These are phyloP conservation scores for Loris lydekkerianus DNA, from an alignment of 2,797 vertebrate species.

Conservation along the genomic window DNA sequence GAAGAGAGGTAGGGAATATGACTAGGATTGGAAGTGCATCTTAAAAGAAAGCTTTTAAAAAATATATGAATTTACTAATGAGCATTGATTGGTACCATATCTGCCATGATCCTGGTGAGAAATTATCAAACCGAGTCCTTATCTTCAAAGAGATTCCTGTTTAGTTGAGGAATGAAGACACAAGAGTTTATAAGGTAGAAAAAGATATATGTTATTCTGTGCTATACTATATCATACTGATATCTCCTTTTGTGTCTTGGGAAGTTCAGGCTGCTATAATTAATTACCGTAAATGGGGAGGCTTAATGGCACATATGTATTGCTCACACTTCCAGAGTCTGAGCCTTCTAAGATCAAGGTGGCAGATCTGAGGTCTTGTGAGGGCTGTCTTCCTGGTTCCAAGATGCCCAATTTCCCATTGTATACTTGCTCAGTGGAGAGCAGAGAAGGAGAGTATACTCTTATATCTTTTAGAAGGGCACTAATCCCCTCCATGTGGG, in stretches of 20 bases:
- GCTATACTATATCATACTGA: background rate
- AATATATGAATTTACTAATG: background rate
- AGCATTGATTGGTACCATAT: background rate
- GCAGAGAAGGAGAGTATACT: no score
- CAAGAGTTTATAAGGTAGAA: background rate
- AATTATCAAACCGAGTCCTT: background rate
- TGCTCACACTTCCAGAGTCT: background rate
- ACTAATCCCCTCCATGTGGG: background rate
- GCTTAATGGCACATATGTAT: background rate
- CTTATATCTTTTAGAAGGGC: background rate
- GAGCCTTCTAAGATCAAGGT: background rate
- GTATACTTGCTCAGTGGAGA: no score
- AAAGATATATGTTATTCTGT: background rate
- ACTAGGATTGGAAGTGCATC: background rate
- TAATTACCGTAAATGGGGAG: background rate
- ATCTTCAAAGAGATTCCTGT: background rate
- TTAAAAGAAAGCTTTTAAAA: background rate
- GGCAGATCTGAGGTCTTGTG: background rate
- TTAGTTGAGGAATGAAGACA: background rate
- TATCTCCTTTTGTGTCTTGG: background rate
- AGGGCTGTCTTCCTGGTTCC: background rate
- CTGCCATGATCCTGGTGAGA: background rate
- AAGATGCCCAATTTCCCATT: background rate
- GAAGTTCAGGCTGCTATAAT: background rate
- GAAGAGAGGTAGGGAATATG: background rate